Percentiles rank a stretch among this genome's conserved stretches.
These are phyloP conservation scores for Ptilodon capucinus DNA, from an alignment of 2,888 invertebrate genomes.

Conservation along the genomic window DNA sequence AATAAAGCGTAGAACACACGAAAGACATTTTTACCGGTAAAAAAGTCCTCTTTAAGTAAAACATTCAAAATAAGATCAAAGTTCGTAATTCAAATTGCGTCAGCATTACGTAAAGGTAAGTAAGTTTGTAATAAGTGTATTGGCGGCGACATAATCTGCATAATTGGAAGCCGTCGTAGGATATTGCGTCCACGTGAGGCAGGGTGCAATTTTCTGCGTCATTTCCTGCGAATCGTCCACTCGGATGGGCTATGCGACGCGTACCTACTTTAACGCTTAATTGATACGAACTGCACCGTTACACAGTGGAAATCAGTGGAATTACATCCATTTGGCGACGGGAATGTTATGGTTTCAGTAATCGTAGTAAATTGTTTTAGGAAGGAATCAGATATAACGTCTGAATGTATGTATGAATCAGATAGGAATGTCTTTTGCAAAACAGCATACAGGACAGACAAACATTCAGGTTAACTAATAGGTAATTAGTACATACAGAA, in stretches of 20 bases:
- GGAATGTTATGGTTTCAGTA: background rate
- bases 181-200: constrained; percentile 79
- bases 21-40: too few relatives aligned
- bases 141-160: constrained; percentile 73
- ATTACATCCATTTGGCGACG: background rate
- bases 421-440: too few relatives aligned
- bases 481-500: too few relatives aligned
- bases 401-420: too few relatives aligned
- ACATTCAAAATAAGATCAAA: background rate
- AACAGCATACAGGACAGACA: too few relatives aligned
- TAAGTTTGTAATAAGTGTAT: constrained; percentile 61
- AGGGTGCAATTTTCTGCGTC: constrained; percentile 80
- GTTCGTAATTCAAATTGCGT: constrained; percentile 1
- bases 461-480: too few relatives aligned
- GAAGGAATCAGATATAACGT: background rate
- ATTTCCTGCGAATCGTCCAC: constrained; percentile 75
- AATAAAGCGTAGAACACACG: background rate
- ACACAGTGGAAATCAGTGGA: background rate
- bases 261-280: constrained; percentile 57
- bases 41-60: too few relatives aligned
- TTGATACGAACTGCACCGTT: constrained; percentile 49
- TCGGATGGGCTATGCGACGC: constrained; percentile 56
- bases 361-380: background rate
- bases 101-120: constrained; percentile 39
- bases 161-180: constrained; percentile 78